Evolutionary conservation across 1,140 invertebrate genomes (phyloP).

Genomic region (Geopemphigus sp.): DNA sequence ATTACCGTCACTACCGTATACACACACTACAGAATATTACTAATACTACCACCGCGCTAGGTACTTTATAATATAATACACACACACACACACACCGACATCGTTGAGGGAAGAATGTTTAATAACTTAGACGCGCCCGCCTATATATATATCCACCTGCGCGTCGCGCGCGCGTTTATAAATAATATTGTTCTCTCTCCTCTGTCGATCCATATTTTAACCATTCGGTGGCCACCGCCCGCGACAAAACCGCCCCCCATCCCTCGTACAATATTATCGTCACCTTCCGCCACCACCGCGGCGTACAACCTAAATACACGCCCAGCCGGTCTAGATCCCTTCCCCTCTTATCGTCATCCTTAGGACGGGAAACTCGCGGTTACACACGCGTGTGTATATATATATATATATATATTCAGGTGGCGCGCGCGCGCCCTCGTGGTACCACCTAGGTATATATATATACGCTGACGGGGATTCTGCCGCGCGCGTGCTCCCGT

Average conservation of each 20-base stretch:
- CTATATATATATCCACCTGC: neutral
- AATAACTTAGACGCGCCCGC: conserved; percentile 38
- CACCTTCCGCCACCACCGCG: no score
- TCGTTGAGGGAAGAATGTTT: conserved; percentile 15
- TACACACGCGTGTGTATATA: neutral
- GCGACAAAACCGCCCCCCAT: no score
- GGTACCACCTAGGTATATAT: neutral
- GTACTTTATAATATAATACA: no score
- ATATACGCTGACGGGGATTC: neutral
- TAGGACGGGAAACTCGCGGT: neutral
- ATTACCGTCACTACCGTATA: neutral
- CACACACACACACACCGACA: no score
- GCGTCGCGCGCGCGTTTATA: neutral
- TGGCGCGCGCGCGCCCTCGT: neutral
- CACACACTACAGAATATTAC: no score
- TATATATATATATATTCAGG: no score
- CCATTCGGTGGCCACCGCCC: neutral
- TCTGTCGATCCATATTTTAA: conserved; percentile 11
- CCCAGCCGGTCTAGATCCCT: no score
- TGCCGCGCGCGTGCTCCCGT: neutral
- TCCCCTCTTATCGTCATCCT: no score
- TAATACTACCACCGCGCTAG: no score
- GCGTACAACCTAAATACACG: no score
- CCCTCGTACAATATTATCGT: no score
- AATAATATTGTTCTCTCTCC: conserved; percentile 25